phyloP scores from a whole-genome alignment of 2,888 invertebrate species.

The Drosophila anomalata region DNA sequence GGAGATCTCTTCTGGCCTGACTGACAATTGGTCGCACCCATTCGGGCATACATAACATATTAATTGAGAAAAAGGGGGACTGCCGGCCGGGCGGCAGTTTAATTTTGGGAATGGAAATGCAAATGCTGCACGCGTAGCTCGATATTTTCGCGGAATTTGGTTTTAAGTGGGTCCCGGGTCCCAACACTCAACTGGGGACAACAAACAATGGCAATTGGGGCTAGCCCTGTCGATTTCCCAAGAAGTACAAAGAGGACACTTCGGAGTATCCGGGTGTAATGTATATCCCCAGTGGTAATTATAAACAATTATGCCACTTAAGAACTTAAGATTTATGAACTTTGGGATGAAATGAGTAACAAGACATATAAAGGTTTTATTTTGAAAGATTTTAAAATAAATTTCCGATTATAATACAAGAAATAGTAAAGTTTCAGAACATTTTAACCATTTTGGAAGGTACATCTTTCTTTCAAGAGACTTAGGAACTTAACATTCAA shows the following conservation, averaged over 20 bases:
- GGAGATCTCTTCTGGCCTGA: conserved; percentile 28
- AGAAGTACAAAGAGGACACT: not conserved
- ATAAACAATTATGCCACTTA: conserved; percentile 1
- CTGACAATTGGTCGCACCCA: conserved; percentile 58
- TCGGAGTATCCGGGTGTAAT: too few species aligned
- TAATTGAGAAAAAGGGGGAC: conserved; percentile 46
- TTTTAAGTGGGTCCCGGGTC: too few species aligned
- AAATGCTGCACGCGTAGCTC: conserved; percentile 28
- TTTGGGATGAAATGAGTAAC: not conserved
- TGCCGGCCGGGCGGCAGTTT: conserved; percentile 16
- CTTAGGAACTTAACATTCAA: not conserved
- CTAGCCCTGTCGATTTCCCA: not conserved
- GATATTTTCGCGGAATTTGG: conserved; percentile 55
- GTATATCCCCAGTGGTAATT: not conserved
- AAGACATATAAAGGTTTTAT: not conserved
- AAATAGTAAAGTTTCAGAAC: too few species aligned
- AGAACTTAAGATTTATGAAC: not conserved
- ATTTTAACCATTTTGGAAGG: not conserved
- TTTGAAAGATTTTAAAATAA: not conserved
- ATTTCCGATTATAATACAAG: not conserved
- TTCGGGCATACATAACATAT: conserved; percentile 59
- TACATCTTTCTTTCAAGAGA: too few species aligned
- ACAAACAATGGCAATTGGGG: conserved; percentile 19
- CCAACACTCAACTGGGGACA: not conserved
- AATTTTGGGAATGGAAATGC: conserved; percentile 59